Evolutionary conservation across 2,888 invertebrate genomes (phyloP), one percentile per base, ranked within the genome.

Genomic region (Escarpia spicata): DNA sequence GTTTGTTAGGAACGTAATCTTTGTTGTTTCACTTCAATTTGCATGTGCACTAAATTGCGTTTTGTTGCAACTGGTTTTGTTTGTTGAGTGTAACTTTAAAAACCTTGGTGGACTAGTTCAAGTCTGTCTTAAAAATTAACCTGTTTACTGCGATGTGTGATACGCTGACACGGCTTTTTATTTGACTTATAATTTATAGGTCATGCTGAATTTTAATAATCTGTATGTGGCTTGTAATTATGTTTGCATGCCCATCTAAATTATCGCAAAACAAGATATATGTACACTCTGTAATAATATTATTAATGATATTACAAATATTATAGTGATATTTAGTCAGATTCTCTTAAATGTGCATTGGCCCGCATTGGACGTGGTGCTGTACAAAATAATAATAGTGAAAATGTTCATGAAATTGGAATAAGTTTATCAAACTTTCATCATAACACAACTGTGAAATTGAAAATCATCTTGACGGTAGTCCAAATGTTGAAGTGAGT

Each of bases 291-390:
- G 26, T 6, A 31, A 6, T 43, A 31, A 91, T 91, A 91, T 43
- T 31, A 31, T 8, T 90, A 12, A 90, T 43, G n/a, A n/a, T 91
- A 91, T 90, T 90, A 90, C 90, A 90, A 31, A 31, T 91, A 91
- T 19, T 91, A 37, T 91, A 45, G 12, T 3, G 9, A 8, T 12
- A 45, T 91, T 19, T 91, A 91, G 4, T 37, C 26, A 91, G 15
- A 91, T 91, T 31, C 26, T 26, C 26, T 26, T 15, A 19, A 26
- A 26, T 75, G 26, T 75, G 3, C 26, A 75, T 6, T 75, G 75
- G 19, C 15, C 75, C 19, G 3, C 6, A 15, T 52, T 52, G 52
- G 52, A 52, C 2, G 15, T 52, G 52, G 52, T 52, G 52, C 52
- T 52, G 9, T 52, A 52, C 37, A 52, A 52, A 52, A 52, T 52